A percentile compares a stretch with the other conserved stretches of the same genome.
These are phyloP conservation scores for Amphimedon queenslandica DNA, from an alignment of 37 sponge, comb jelly and placozoan genomes.

Conservation along the genomic window DNA sequence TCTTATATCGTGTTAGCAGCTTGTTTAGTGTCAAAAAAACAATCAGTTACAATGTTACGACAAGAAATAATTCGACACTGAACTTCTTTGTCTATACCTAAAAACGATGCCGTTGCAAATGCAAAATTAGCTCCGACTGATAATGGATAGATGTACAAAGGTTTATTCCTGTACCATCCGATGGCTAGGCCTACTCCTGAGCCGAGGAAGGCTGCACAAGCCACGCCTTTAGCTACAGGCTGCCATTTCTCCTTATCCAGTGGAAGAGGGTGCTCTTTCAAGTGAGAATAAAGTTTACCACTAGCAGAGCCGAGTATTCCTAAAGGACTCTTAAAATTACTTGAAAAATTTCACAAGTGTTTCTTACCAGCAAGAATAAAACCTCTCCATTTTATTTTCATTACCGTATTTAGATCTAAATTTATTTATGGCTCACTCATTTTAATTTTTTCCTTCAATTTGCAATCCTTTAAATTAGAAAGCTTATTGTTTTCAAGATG, in stretches of 20 bases:
- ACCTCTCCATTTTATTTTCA: conserved; percentile 21
- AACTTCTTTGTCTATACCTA: conserved; percentile 22
- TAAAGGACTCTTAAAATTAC: neutral
- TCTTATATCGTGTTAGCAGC: no score
- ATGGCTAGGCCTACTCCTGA: conserved; percentile 29
- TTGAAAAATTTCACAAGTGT: neutral
- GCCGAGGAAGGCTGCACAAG: conserved; percentile 35
- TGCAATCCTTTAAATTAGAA: conserved; percentile 1
- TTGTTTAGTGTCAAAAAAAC: no score
- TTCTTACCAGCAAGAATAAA: conserved; percentile 21
- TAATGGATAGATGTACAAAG: conserved; percentile 25
- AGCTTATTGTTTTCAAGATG: neutral
- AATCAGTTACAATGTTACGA: no score
- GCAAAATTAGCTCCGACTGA: conserved; percentile 66
- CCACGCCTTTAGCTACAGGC: neutral
- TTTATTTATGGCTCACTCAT: neutral
- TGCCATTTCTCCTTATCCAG: neutral
- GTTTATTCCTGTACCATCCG: conserved; percentile 32
- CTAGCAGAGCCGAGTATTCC: conserved; percentile 52
- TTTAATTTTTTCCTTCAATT: no score
- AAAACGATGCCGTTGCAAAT: conserved; percentile 29
- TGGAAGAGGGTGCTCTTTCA: conserved; percentile 28
- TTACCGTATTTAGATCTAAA: no score
- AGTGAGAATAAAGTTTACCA: conserved; percentile 4
- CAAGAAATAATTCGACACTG: no score